phyloP scores from a whole-genome alignment of 2,888 invertebrate species.

The Rhyacophila evoluta region DNA sequence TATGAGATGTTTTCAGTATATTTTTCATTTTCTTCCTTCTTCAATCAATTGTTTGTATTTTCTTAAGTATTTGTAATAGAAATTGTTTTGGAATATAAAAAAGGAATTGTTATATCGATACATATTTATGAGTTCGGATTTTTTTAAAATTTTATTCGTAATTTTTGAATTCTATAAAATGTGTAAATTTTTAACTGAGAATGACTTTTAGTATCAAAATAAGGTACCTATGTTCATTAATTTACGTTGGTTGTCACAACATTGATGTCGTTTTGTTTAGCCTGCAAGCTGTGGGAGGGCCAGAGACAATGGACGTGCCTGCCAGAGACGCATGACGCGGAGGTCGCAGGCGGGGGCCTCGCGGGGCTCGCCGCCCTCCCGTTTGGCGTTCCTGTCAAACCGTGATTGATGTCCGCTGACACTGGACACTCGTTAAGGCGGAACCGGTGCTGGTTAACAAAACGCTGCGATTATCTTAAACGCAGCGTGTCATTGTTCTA shows the following conservation, averaged over 20 bases:
- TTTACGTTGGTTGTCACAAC: background rate
- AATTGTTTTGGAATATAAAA: no score
- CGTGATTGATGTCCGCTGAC: conserved; percentile 47
- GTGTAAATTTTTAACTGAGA: no score
- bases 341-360: conserved; percentile 28
- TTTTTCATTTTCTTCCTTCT: no score
- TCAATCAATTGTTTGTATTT: no score
- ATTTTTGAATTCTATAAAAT: no score
- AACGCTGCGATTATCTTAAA: conserved; percentile 25
- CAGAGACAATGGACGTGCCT: conserved; percentile 35
- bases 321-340: background rate
- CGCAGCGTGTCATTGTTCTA: conserved; percentile 10
- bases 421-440: conserved; percentile 20
- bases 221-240: background rate
- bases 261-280: conserved; percentile 1
- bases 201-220: background rate
- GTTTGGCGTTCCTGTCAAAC: conserved; percentile 49
- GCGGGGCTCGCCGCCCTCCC: conserved; percentile 42
- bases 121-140: no score
- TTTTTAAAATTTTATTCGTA: no score
- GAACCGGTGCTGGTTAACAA: conserved; percentile 1
- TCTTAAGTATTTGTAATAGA: no score
- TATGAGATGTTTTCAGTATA: no score
- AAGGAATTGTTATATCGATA: no score
- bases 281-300: conserved; percentile 10